Evolutionary conservation across 2,888 invertebrate species (phyloP), one percentile per base, ranked within the genome.

Genomic region (Morpho deidamia): DNA sequence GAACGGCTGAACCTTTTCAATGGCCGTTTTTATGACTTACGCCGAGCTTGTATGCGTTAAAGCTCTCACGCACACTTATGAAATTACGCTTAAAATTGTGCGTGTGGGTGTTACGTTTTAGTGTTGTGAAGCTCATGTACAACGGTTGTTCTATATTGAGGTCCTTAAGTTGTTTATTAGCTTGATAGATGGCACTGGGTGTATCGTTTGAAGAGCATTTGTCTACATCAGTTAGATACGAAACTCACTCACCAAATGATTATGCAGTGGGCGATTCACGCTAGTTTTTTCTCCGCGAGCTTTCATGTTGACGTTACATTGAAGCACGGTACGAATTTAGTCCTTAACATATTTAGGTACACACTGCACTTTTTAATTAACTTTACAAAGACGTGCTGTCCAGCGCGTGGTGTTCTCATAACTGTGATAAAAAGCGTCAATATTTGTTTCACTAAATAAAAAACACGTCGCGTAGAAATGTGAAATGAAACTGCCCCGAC

Each of bases 1-100:
- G 85, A 76, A 83, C 79, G 78, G 89, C 81, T 74, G 87, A 90
- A 90, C 75, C 82, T 84, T 84, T 85, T 83, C 79, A 80, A 86
- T 85, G 65, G 76, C 74, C 68, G 64, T 79, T 84, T 71, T 85
- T 80, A 86, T 76, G 80, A 77, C 71, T 63, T 60, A 50, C 35
- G 51, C 55, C 44, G 59, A 63, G 58, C 60, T 65, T 63, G 86
- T 85, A 82, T 83, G 83, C 78, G 82, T 82, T 64, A 42, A 49
- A 44, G 50, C 12, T 50, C 38, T 67, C 63, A 81, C 84, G 79
- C 88, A 88, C 85, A 89, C 88, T 62, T 64, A 67, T 72, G 72
- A 53, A 62, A 66, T 67, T 67, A 63, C 70, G 75, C 73, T 75
- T 64, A 65, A 65, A 69, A 66, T 70, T 83, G 82, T 81, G 84